Evolutionary conservation across 2,797 vertebrate species (phyloP).

Genomic region (Neoniphon sammara): DNA sequence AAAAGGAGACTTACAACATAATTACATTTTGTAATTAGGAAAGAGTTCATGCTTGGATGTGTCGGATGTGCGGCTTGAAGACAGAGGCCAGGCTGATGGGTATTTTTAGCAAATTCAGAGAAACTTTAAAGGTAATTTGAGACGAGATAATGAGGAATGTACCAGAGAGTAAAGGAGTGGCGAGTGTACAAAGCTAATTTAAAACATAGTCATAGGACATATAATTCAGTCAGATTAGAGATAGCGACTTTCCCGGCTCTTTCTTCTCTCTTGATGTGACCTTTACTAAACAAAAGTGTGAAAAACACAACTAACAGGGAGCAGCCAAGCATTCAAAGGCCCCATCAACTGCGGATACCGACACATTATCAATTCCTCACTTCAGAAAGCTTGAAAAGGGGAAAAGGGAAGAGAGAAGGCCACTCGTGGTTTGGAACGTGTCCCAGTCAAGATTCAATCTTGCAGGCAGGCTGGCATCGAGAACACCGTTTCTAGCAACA

Average conservation of each 20-base stretch:
- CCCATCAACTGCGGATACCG: neutral
- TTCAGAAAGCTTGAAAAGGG: neutral
- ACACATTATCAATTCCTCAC: conserved; percentile 1
- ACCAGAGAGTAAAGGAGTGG: conserved; percentile 11
- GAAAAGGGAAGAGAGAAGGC: neutral
- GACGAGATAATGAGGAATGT: conserved; percentile 33
- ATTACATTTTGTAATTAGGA: conserved; percentile 70
- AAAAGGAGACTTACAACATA: conserved; percentile 48
- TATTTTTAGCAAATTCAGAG: conserved; percentile 45
- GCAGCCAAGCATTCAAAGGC: neutral
- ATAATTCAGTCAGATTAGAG: neutral
- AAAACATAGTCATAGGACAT: neutral
- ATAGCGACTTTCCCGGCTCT: neutral
- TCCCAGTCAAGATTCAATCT: neutral
- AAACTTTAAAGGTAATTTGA: conserved; percentile 45
- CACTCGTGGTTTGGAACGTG: neutral
- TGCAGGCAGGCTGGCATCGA: neutral
- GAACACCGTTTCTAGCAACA: conserved; percentile 30
- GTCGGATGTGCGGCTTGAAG: conserved; percentile 32
- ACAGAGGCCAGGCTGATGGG: conserved; percentile 28
- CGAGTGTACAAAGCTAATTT: conserved; percentile 19
- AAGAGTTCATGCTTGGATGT: conserved; percentile 40
- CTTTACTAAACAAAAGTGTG: neutral
- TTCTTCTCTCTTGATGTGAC: neutral
- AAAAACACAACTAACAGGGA: neutral